Base-by-base conservation (phyloP, 2,888 invertebrate species). In the Gortyna flavago region DNA sequence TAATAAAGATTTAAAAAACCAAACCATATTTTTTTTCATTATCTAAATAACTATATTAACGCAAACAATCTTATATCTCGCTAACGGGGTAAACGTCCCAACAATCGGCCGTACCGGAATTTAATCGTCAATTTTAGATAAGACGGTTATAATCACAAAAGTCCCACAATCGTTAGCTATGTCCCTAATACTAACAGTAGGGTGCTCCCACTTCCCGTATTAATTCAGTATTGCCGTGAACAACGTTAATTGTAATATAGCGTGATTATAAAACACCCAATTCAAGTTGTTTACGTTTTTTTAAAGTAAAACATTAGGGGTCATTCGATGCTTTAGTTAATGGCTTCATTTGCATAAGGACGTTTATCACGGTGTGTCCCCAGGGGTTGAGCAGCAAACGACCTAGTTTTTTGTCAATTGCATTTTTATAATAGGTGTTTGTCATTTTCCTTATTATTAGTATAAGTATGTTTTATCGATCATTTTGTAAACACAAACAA, bases 221-320 rank as follows among this genome's bases (percentile, higher is more conserved):
- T 94, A 93, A 94, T 95, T 93, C 93, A 91, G 89, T 88, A 88
- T 87, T 92, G 87, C 83, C 87, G 84, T 85, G 88, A 85, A 89
- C 89, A 86, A 86, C 79, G 81, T 87, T 95, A 95, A 95, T 96
- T 92, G 95, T 92, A 86, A 88, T 92, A 94, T 95, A 89, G 94
- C 95, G 95, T 95, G 95, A 92, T 93, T 90, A 91, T 91, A 92
- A 90, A 94, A 94, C 91, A 91, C 90, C 88, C 85, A 86, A 90
- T 87, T 87, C 88, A 89, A 88, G 86, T 89, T 89, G 90, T 91
- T 91, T 91, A 90, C 89, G 82, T 90, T 91, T 90, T 91, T 88
- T 90, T 85, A 77, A 87, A 90, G 87, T 89, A 88, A 89, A 86
- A 86, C 88, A 85, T 89, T 89, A 86, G 81, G 80, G 77, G 84